Conservation (phyloP, 2,888 invertebrate genomes). For the Cyaniris semiargus region DNA sequence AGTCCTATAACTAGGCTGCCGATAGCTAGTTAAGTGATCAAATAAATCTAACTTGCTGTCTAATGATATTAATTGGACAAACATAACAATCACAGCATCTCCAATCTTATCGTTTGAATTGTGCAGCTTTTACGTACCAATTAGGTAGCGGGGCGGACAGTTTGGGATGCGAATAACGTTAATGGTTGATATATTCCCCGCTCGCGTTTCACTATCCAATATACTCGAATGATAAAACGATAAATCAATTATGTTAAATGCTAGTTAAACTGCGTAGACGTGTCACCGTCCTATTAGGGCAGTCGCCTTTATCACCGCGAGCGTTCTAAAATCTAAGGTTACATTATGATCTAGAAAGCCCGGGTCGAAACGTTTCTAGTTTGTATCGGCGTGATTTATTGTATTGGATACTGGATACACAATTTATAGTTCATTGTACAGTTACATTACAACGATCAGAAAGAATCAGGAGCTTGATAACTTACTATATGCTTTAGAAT, state of each 20-base stretch:
- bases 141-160: slow-evolving; percentile 40
- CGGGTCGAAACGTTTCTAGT: slow-evolving; percentile 23
- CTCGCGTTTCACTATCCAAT: slow-evolving; percentile 41
- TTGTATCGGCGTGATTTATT: slow-evolving; percentile 16
- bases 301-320: slow-evolving; percentile 47
- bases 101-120: slow-evolving; percentile 1
- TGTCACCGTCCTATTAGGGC: slow-evolving; percentile 52
- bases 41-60: background rate
- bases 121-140: slow-evolving; percentile 41
- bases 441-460: background rate
- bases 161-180: slow-evolving; percentile 36
- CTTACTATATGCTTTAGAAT: background rate
- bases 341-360: slow-evolving; percentile 62
- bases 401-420: slow-evolving; percentile 4
- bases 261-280: slow-evolving; percentile 40
- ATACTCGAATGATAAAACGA: slow-evolving; percentile 42
- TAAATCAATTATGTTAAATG: slow-evolving; percentile 47
- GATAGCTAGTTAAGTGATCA: background rate
- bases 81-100: background rate
- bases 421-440: slow-evolving; percentile 1
- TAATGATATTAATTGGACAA: background rate
- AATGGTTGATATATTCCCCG: slow-evolving; percentile 40
- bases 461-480: background rate
- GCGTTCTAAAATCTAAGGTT: slow-evolving; percentile 48
- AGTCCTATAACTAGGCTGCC: too few relatives aligned